Evolutionary conservation across 2,888 invertebrate genomes (phyloP).

Genomic region (Seira sanloemensis): DNA sequence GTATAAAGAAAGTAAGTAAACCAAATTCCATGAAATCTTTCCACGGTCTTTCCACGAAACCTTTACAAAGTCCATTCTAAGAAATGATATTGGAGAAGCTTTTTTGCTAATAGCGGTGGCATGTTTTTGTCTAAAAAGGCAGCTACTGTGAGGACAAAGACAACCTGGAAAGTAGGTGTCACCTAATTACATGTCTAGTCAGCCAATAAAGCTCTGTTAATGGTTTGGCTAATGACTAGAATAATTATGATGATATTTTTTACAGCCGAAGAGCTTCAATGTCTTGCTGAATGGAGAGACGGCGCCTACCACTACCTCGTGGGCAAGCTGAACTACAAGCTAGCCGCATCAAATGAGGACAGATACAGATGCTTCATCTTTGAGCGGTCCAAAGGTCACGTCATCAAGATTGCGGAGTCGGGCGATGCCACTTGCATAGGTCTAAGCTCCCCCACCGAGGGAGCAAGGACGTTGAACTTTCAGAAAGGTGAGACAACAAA

Average conservation of each 20-base stretch:
- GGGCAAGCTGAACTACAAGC: slow-evolving; percentile 91
- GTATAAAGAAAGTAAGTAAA: slow-evolving; percentile 96
- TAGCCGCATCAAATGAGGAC: slow-evolving; percentile 87
- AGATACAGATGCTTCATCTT: slow-evolving; percentile 96
- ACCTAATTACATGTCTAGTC: slow-evolving; percentile 83
- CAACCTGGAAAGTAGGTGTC: slow-evolving; percentile 81
- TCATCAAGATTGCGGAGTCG: slow-evolving; percentile 86
- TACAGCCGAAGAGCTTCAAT: slow-evolving; percentile 92
- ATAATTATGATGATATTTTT: slow-evolving; percentile 3
- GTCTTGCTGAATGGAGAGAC: slow-evolving; percentile 95
- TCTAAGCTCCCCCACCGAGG: slow-evolving; percentile 88
- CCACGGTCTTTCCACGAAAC: too few relatives aligned
- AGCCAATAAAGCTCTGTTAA: slow-evolving; percentile 85
- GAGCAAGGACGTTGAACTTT: slow-evolving; percentile 88
- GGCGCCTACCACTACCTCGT: slow-evolving; percentile 93
- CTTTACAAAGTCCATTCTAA: too few relatives aligned
- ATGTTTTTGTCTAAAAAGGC: slow-evolving; percentile 35
- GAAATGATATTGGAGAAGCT: neutral
- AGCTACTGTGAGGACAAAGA: slow-evolving; percentile 79
- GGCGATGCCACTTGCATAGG: slow-evolving; percentile 96
- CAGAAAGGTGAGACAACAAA: slow-evolving; percentile 86
- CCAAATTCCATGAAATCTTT: neutral
- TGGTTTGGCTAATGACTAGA: neutral
- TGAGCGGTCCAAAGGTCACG: slow-evolving; percentile 76
- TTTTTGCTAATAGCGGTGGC: neutral